These are phyloP conservation scores for Vimba vimba DNA, from an alignment of 2,113 vertebrate species.

Conservation along the genomic window DNA sequence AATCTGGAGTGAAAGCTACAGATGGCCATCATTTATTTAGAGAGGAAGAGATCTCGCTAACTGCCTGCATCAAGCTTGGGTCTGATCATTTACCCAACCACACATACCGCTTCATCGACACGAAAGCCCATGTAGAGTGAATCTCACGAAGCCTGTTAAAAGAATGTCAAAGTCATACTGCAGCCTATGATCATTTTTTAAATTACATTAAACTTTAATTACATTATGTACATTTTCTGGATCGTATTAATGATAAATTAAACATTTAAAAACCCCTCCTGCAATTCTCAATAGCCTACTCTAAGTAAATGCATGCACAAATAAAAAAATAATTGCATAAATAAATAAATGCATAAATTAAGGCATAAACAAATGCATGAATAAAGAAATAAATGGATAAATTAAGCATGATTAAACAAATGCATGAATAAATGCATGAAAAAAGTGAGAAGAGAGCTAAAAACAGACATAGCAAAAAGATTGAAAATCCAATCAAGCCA, in stretches of 20 bases:
- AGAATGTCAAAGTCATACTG: background rate
- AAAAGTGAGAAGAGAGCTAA: too few relatives aligned
- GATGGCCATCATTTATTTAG: conserved; percentile 33
- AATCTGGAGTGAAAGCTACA: conserved; percentile 23
- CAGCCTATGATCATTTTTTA: background rate
- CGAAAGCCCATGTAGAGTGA: background rate
- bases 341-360: too few relatives aligned
- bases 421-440: too few relatives aligned
- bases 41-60: background rate
- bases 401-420: too few relatives aligned
- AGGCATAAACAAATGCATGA: too few relatives aligned
- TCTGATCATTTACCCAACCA: conserved; percentile 1
- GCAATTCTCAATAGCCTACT: background rate
- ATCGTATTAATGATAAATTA: background rate
- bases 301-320: too few relatives aligned
- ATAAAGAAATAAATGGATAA: too few relatives aligned
- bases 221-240: background rate
- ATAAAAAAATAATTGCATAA: too few relatives aligned
- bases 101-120: too few relatives aligned
- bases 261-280: too few relatives aligned
- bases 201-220: background rate
- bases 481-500: background rate
- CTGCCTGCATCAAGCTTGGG: background rate
- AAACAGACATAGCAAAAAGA: background rate
- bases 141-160: background rate